These are phyloP conservation scores for Drosophila melanica DNA, from an alignment of 1,140 invertebrate genomes.

Conservation along the genomic window DNA sequence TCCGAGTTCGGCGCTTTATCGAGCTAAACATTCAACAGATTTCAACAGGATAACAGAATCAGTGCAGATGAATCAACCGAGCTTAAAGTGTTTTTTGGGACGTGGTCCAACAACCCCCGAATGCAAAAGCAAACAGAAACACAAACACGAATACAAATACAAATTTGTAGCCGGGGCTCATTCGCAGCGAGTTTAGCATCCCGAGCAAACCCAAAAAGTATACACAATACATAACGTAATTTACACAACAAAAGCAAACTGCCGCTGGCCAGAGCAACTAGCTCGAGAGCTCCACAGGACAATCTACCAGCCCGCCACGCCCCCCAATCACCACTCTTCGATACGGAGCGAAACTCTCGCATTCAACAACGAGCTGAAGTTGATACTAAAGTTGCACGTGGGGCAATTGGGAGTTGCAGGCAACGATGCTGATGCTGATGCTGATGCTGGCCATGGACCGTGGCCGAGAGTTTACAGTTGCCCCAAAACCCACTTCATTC, in stretches of 20 bases:
- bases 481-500: neutral
- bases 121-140: neutral
- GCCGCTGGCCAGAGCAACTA: conserved; percentile 61
- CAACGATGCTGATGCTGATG: neutral
- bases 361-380: conserved; percentile 27
- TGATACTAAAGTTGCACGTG: conserved; percentile 36
- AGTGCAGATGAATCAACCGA: conserved; percentile 38
- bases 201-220: conserved; percentile 58
- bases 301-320: neutral
- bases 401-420: conserved; percentile 5
- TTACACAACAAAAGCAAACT: conserved; percentile 79
- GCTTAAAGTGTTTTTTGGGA: conserved; percentile 32
- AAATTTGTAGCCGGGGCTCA: conserved; percentile 35
- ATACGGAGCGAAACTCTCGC: too few species aligned
- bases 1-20: neutral
- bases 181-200: conserved; percentile 38
- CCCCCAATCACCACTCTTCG: neutral
- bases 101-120: neutral
- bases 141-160: conserved; percentile 30
- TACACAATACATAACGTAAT: conserved; percentile 77
- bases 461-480: conserved; percentile 55
- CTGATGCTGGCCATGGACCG: conserved; percentile 51
- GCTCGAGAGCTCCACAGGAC: conserved; percentile 32
- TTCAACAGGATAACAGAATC: conserved; percentile 52
- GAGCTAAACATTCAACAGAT: conserved; percentile 39